Evolutionary conservation across 35 echinoderm and acorn worm species (phyloP).

Genomic region (Holothuria glaberrima): DNA sequence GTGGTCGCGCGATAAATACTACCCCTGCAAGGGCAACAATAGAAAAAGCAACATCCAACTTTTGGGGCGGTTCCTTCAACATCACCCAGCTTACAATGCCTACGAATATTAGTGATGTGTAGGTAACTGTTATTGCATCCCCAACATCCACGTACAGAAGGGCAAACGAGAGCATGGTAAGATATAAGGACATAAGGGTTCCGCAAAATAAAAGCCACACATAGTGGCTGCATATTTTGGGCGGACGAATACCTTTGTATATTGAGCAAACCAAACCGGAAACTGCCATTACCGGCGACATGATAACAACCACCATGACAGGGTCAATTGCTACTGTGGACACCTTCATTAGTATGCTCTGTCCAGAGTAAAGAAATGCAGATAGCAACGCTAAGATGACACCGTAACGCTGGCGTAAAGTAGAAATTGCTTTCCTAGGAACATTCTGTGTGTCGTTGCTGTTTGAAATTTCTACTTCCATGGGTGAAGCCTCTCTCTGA

Average conservation of each 20-base stretch:
- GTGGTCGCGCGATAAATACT: conserved; percentile 16
- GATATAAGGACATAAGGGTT: not conserved
- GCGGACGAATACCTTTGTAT: not conserved
- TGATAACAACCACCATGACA: not conserved
- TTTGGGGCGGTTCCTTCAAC: conserved; percentile 17
- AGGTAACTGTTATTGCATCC: not conserved
- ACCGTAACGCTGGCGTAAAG: not conserved
- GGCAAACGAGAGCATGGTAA: not conserved
- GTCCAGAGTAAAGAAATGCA: not conserved
- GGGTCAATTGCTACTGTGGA: not conserved
- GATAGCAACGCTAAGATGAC: not conserved
- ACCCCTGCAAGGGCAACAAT: conserved; percentile 1
- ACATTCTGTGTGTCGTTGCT: no score
- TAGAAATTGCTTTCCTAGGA: no score
- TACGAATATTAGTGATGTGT: not conserved
- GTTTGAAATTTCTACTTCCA: no score
- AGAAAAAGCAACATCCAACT: not conserved
- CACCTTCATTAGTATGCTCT: not conserved
- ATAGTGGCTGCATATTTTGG: not conserved
- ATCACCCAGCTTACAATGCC: conserved; percentile 12
- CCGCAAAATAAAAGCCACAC: not conserved
- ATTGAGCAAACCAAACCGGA: not conserved
- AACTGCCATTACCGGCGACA: not conserved
- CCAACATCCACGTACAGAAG: not conserved
- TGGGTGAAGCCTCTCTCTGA: no score